Conservation (phyloP, 2,888 invertebrate genomes). For the Leucania comma region DNA sequence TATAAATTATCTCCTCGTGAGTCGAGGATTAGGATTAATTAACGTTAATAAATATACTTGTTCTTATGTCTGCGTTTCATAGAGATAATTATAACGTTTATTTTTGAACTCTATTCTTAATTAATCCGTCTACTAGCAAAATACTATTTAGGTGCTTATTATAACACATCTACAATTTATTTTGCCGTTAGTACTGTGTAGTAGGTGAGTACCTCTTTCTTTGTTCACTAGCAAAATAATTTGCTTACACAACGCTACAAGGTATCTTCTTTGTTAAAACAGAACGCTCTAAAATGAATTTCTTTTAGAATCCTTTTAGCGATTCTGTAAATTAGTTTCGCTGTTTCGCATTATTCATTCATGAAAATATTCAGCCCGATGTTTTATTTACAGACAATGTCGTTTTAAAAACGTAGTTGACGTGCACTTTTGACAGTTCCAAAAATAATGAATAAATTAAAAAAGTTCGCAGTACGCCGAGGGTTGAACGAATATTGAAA, state of each 20-base stretch:
- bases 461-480: slow-evolving; percentile 54
- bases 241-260: slow-evolving; percentile 19
- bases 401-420: slow-evolving; percentile 26
- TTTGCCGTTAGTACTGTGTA: neutral
- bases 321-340: slow-evolving; percentile 32
- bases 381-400: slow-evolving; percentile 35
- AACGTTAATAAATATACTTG: neutral
- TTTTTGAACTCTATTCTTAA: slow-evolving; percentile 1
- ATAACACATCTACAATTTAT: neutral
- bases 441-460: slow-evolving; percentile 63
- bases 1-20: slow-evolving; percentile 10
- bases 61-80: neutral
- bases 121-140: slow-evolving; percentile 4
- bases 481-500: slow-evolving; percentile 78
- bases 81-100: neutral
- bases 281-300: slow-evolving; percentile 31
- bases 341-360: slow-evolving; percentile 29
- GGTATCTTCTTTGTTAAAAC: slow-evolving; percentile 35
- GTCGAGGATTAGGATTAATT: slow-evolving; percentile 1
- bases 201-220: slow-evolving; percentile 4
- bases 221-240: slow-evolving; percentile 32
- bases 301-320: slow-evolving; percentile 41
- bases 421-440: slow-evolving; percentile 35
- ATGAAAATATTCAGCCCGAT: slow-evolving; percentile 23
- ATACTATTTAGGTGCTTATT: neutral